Evolutionary conservation across 2,113 vertebrate species (phyloP).

Genomic region (Clupea harengus): DNA sequence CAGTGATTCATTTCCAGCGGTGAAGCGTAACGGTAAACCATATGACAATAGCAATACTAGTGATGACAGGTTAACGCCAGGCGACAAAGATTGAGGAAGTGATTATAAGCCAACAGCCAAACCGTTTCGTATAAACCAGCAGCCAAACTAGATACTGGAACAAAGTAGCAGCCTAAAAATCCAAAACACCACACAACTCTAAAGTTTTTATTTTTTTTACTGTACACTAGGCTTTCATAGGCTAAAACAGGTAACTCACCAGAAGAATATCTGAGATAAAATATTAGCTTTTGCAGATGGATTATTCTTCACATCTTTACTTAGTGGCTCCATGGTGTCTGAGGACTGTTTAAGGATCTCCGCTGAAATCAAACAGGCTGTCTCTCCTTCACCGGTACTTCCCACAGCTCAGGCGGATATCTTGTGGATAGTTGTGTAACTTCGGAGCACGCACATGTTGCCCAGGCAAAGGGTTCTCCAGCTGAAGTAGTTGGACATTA

Average conservation of each 20-base stretch:
- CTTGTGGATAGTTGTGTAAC: slow-evolving; percentile 24
- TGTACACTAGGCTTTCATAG: background rate
- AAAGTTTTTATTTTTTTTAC: background rate
- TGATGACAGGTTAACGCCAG: background rate
- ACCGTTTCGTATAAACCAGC: too few relatives aligned
- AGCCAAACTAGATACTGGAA: too few relatives aligned
- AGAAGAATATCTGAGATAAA: slow-evolving; percentile 71
- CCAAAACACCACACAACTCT: too few relatives aligned
- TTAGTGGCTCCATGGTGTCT: slow-evolving; percentile 59
- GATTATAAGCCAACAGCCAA: background rate
- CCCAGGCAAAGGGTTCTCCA: background rate
- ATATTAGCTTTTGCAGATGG: slow-evolving; percentile 64
- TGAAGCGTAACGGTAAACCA: too few relatives aligned
- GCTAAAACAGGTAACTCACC: slow-evolving; percentile 58
- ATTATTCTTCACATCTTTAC: slow-evolving; percentile 61
- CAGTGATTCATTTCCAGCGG: too few relatives aligned
- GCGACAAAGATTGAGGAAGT: background rate
- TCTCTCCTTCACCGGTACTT: background rate
- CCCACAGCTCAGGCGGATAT: background rate
- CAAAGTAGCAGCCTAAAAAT: too few relatives aligned
- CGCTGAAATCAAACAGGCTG: background rate
- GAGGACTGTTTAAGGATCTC: background rate
- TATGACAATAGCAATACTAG: too few relatives aligned
- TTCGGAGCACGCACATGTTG: slow-evolving; percentile 30
- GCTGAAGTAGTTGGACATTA: background rate